These are phyloP conservation scores for Urophycis tenuis DNA, from an alignment of 2,797 vertebrate genomes.

Conservation along the genomic window DNA sequence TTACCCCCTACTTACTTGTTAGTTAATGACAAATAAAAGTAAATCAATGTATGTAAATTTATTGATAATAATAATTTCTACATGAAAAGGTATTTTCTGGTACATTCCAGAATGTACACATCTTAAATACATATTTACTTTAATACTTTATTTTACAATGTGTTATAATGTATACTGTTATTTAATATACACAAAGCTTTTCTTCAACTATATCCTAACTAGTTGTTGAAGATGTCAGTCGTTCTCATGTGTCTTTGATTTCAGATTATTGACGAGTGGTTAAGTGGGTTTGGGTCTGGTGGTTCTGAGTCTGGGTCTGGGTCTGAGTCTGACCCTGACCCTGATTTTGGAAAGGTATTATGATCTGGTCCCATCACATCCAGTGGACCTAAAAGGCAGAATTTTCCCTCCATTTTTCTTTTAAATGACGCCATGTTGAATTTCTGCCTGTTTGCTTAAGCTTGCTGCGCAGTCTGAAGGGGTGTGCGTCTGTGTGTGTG, in stretches of 20 bases:
- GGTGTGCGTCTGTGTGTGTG: not conserved
- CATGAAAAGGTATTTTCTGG: not conserved
- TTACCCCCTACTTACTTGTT: not conserved
- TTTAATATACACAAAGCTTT: not conserved
- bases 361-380: conserved; percentile 38
- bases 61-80: not conserved
- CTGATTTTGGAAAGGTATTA: conserved; percentile 58
- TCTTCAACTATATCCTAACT: not conserved
- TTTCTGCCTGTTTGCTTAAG: conserved; percentile 19
- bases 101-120: too few relatives aligned
- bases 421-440: conserved; percentile 41
- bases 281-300: conserved; percentile 60
- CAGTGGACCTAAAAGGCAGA: conserved; percentile 58
- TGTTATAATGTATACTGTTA: too few relatives aligned
- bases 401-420: conserved; percentile 48
- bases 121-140: not conserved
- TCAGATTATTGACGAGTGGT: conserved; percentile 66
- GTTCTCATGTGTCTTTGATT: conserved; percentile 45
- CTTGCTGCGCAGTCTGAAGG: conserved; percentile 6
- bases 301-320: conserved; percentile 51
- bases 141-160: not conserved
- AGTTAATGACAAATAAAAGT: not conserved
- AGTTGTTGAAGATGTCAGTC: not conserved
- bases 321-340: conserved; percentile 37
- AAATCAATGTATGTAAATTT: not conserved